Base-by-base conservation (phyloP, 2,797 vertebrate species). In the Eulemur mongoz region DNA sequence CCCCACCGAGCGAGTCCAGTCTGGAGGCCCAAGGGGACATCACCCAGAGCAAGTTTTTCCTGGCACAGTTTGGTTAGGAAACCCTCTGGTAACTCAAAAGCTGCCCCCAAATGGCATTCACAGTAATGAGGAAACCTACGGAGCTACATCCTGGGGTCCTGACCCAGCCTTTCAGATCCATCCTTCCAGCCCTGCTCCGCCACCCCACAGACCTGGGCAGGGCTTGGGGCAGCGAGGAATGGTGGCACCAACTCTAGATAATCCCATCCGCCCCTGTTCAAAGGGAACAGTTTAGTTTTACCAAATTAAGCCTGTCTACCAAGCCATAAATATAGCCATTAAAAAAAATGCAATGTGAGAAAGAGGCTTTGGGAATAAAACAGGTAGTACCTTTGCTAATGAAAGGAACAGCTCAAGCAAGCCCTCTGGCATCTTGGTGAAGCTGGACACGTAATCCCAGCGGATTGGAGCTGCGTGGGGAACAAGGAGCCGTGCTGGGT, bases 1-100 rank as follows among this genome's bases (percentile, higher is more conserved):
- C n/a, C 10, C 13, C 4, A 8, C 7, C 5, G 27, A 32, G 54
- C 1, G 0, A 32, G 40, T 43, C 59, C 10, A 1, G 13, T 22
- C 57, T 7, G 30, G 17, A 52, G 52, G 25, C 59, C 9, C 1
- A 35, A 25, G 43, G 43, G n/a, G 10, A 0, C 0, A 0, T 61
- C 76, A 14, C 63, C 17, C 45, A 48, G 61, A 75, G 40, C 63
- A 70, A 63, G 52, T 20, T 14, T 43, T 32, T 13, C 25, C 32
- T 38, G 7, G 13, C 11, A 11, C 17, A 2, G 7, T 38, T 75
- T 22, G 30, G 30, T 48, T 86, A 35, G 2, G 30, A 90, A 50
- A 65, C 72, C 2, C 52, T 72, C 7, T 22, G 22, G 48, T 45
- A 45, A 75, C 13, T 86, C 30, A 35, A 35, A 59, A 27, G 50